Evolutionary conservation across 2,797 vertebrate genomes (phyloP), one percentile per base, ranked within the genome.

Genomic region (Poecilia picta): DNA sequence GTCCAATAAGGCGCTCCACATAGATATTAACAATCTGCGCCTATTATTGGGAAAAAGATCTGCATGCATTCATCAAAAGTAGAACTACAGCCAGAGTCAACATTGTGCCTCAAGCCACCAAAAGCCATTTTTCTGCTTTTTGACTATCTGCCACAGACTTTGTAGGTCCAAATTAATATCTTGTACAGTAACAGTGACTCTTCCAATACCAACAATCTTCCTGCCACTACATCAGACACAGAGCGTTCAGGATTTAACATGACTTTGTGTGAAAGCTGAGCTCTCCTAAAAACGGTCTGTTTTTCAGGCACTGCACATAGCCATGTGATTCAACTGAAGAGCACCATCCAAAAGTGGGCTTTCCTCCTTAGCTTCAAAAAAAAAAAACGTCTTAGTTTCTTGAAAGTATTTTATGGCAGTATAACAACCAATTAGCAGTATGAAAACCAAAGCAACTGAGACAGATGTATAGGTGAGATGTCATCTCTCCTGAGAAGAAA

Each of bases 371-470:
- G 66, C 53, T 81, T 80, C 49, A 70, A 72, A 82, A 83, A 47
- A 18, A 55, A 70, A 53, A 41, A 16, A 31, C 81, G 84, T 72
- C 83, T 47, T 82, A 76, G 76, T 82, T 82, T 83, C 0, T 45
- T 28, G 41, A 71, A 18, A 39, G 20, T 6, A 41, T 13, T 23
- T 75, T 80, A 76, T 55, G 46, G 49, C 66, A 82, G 75, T 81
- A 81, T 85, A 87, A 88, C 75, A 79, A 83, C 80, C 87, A 92
- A 87, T 93, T 92, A 91, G 73, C 45, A 45, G 66, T 73, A 88
- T 78, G 76, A 82, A 78, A 83, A 81, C 72, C 66, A 83, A 71
- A 77, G 70, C 76, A 79, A 68, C 75, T 28, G 72, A 75, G 66
- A 87, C 43, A 85, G 76, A 73, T 78, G 70, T 64, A 70, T 71